These are phyloP conservation scores for Napeogenes sylphis DNA, from an alignment of 2,888 invertebrate species.

Conservation along the genomic window DNA sequence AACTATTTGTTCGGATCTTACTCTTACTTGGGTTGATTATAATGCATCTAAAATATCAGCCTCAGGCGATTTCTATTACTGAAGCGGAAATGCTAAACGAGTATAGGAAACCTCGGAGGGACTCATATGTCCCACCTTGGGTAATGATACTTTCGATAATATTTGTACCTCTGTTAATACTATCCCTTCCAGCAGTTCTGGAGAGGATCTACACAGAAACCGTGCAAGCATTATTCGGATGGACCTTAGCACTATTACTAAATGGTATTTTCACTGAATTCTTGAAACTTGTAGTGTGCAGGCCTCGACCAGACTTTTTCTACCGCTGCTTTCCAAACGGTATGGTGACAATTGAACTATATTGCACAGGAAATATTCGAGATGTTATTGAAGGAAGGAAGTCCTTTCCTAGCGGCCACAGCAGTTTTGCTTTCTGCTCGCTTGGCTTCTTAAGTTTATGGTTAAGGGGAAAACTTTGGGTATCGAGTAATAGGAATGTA, in stretches of 20 bases:
- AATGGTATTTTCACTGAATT: slow-evolving; percentile 81
- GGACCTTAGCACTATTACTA: slow-evolving; percentile 79
- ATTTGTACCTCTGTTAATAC: slow-evolving; percentile 77
- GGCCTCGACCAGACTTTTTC: slow-evolving; percentile 90
- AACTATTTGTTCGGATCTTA: slow-evolving; percentile 43
- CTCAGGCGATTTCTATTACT: slow-evolving; percentile 84
- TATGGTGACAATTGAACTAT: slow-evolving; percentile 57
- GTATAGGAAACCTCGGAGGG: slow-evolving; percentile 83
- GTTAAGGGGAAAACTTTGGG: slow-evolving; percentile 56
- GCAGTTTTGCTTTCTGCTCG: slow-evolving; percentile 86
- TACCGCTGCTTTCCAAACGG: slow-evolving; percentile 90
- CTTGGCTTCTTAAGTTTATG: slow-evolving; percentile 85
- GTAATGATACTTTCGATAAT: slow-evolving; percentile 80
- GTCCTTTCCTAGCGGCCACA: slow-evolving; percentile 93
- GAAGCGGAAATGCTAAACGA: slow-evolving; percentile 83
- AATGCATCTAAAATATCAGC: slow-evolving; percentile 78
- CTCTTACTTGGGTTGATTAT: slow-evolving; percentile 41
- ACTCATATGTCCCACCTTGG: slow-evolving; percentile 81
- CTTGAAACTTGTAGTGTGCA: slow-evolving; percentile 78
- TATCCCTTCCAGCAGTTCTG: slow-evolving; percentile 52
- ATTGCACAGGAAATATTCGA: slow-evolving; percentile 80
- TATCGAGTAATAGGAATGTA: slow-evolving; percentile 59
- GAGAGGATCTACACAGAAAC: slow-evolving; percentile 39
- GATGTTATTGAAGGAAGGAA: slow-evolving; percentile 86
- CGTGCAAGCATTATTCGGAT: slow-evolving; percentile 62